These are phyloP conservation scores for Dinocampus coccinellae DNA, from an alignment of 2,888 invertebrate species.

Conservation along the genomic window DNA sequence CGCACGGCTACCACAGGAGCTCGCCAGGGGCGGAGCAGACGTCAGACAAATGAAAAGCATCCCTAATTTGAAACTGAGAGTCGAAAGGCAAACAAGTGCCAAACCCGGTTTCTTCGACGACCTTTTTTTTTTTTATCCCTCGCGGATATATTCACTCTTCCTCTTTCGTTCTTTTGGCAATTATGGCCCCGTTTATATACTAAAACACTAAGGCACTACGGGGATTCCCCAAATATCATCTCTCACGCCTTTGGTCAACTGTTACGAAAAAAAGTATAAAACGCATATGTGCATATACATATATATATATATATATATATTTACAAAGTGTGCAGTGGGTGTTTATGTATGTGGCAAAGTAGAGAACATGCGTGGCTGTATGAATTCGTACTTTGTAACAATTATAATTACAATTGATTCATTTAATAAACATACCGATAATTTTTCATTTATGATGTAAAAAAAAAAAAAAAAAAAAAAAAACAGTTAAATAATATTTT, in stretches of 20 bases:
- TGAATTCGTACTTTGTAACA: not conserved
- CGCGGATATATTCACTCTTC: constrained; percentile 5
- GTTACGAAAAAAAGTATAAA: not conserved
- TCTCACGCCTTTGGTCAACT: not conserved
- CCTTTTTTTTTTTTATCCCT: constrained; percentile 35
- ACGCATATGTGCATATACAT: not conserved
- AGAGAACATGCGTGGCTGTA: no score
- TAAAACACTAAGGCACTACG: constrained; percentile 36
- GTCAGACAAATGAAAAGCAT: constrained; percentile 68
- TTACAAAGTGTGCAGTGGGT: not conserved
- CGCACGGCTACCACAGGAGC: constrained; percentile 61
- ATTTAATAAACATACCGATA: no score
- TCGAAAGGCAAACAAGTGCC: constrained; percentile 64
- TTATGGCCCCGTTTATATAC: constrained; percentile 46
- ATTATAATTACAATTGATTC: not conserved
- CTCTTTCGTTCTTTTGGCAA: constrained; percentile 41
- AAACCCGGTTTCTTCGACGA: constrained; percentile 47
- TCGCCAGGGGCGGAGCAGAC: constrained; percentile 63
- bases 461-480: no score
- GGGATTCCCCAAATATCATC: constrained; percentile 25
- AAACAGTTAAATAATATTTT: not conserved
- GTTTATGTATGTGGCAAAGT: no score
- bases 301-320: no score
- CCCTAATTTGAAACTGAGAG: constrained; percentile 68
- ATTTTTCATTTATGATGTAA: no score